Evolutionary conservation across 2,797 vertebrate genomes (phyloP).

Genomic region (Halcyon leucocephala): DNA sequence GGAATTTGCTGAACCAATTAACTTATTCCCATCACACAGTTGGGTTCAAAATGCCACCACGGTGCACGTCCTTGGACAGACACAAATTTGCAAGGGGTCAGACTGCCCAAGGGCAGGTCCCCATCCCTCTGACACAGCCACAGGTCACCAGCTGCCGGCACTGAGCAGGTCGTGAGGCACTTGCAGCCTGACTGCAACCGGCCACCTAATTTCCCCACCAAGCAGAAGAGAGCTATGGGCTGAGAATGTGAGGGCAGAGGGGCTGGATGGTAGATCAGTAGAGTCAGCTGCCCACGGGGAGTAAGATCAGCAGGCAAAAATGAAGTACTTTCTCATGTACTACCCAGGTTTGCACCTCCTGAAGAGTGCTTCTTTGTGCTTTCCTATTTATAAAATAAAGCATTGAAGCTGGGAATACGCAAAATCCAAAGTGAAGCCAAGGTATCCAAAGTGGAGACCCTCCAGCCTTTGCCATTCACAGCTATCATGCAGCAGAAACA

Average conservation of each 20-base stretch:
- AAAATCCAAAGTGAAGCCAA: background rate
- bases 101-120: fast-evolving
- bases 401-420: background rate
- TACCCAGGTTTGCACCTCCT: background rate
- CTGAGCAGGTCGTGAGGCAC: fast-evolving
- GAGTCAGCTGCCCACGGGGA: background rate
- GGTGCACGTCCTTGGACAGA: fast-evolving
- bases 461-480: background rate
- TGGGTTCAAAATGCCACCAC: background rate
- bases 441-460: background rate
- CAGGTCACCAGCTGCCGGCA: background rate
- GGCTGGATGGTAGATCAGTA: background rate
- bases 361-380: background rate
- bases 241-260: background rate
- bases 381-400: background rate
- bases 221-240: background rate
- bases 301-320: background rate
- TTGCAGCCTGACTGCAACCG: background rate
- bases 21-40: background rate
- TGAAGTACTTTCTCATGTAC: background rate
- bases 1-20: background rate
- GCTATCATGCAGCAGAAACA: background rate
- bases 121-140: fast-evolving
- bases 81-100: background rate
- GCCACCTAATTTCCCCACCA: fast-evolving